phyloP scores from a whole-genome alignment of 2,113 vertebrate genomes.

The Stegostoma tigrinum region DNA sequence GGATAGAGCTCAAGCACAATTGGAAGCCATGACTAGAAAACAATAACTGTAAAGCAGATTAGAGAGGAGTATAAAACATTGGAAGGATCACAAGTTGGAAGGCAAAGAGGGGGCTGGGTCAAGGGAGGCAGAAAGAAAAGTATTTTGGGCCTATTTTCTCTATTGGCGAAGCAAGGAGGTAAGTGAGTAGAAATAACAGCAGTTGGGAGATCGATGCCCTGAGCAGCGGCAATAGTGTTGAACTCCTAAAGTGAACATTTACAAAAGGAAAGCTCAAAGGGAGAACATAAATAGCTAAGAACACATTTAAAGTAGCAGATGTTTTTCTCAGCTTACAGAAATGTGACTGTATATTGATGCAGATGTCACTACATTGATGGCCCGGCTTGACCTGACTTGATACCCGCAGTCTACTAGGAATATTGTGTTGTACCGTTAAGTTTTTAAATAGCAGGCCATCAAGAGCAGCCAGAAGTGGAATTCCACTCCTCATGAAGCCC shows the following conservation, averaged over 20 bases:
- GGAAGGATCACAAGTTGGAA: background rate
- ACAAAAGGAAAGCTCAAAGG: background rate
- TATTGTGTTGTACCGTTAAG: background rate
- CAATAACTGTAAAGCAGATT: background rate
- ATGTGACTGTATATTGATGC: background rate
- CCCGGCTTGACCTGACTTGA: background rate
- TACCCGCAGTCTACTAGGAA: background rate
- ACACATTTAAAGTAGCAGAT: background rate
- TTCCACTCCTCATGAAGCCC: background rate
- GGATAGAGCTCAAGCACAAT: background rate
- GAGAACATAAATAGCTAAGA: background rate
- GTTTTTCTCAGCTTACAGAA: background rate
- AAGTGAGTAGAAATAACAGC: background rate
- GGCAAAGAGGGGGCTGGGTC: background rate
- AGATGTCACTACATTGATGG: background rate
- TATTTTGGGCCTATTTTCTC: background rate
- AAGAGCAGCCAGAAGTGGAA: background rate
- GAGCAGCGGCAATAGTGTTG: background rate
- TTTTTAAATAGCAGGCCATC: background rate
- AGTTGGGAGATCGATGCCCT: background rate
- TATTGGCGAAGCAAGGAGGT: background rate
- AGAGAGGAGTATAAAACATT: background rate
- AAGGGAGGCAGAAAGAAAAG: background rate
- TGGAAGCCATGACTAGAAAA: background rate
- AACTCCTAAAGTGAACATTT: background rate